Conservation (phyloP, 2,113 vertebrate genomes). For the Melanotaenia duboulayi region DNA sequence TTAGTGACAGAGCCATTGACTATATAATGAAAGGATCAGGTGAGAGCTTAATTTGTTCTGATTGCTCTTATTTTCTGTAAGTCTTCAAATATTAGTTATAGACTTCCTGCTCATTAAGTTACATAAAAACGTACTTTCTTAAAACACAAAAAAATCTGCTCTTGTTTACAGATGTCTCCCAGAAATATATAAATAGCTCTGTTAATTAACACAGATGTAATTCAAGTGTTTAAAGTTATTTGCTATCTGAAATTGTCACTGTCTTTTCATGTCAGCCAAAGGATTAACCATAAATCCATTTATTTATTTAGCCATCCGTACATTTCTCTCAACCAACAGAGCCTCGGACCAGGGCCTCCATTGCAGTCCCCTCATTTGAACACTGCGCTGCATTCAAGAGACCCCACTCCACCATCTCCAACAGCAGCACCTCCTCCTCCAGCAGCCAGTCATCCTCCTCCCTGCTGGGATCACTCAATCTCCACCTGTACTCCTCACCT, state of each 20-base stretch:
- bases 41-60: constrained; percentile 42
- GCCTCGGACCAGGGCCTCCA: constrained; percentile 73
- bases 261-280: neutral
- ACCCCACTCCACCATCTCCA: constrained; percentile 88
- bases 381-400: constrained; percentile 82
- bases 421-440: constrained; percentile 88
- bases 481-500: constrained; percentile 77
- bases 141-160: neutral
- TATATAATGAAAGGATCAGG: constrained; percentile 85
- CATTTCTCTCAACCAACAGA: constrained; percentile 64
- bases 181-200: neutral
- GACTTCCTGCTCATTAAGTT: neutral
- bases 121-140: neutral
- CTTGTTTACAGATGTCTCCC: neutral
- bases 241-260: constrained; percentile 4
- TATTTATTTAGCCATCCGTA: neutral
- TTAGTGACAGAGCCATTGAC: constrained; percentile 81
- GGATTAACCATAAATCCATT: neutral
- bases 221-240: neutral
- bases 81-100: neutral
- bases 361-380: constrained; percentile 79
- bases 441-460: constrained; percentile 87
- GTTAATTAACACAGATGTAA: neutral
- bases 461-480: constrained; percentile 83
- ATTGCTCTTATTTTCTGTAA: neutral